Base-by-base conservation (phyloP, 2,113 vertebrate species). In the Mola mola region DNA sequence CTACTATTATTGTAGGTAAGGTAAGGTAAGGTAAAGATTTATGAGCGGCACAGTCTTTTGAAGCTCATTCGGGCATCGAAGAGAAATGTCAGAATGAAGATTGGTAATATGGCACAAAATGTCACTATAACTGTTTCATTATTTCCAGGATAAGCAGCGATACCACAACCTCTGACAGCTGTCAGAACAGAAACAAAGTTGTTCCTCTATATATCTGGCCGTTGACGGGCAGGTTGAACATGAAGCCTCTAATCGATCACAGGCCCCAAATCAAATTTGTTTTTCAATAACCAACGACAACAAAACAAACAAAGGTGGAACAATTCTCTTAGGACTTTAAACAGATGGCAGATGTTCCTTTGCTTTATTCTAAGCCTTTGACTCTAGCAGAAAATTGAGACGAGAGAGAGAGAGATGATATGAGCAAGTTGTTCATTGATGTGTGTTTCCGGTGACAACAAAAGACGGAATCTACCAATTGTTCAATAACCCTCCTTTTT, bases 211-310 rank as follows among this genome's bases (percentile, higher is more conserved):
- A 50, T 52, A n/a, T n/a, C n/a, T n/a, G n/a, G n/a, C n/a, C n/a
- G n/a, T 0, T 10, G 55, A 37, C n/a, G 16, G 28, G 17, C 8
- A 6, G 50, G 49, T n/a, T n/a, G n/a, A 56, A 50, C 42, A 49
- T 2, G 0, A 6, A 66, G 59, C 29, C 22, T 3, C 41, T 16
- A 34, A 79, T 81, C 41, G 15, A 77, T 79, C 70, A 59, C 68
- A 47, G 42, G 10, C 53, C 57, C 19, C 34, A 57, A 59, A 60
- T 75, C 37, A 73, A 76, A 75, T 80, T 58, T 68, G 49, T 71
- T 72, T n/a, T 68, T 57, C 67, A 71, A 71, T 73, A 76, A 76
- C 57, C 49, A 41, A 65, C n/a, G 20, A 43, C 29, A 50, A 47
- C 56, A 74, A 65, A 65, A 70, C 60, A 75, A 58, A 50, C 15